These are phyloP conservation scores for Indicator maculatus DNA, from an alignment of 2,113 vertebrate species.

Conservation along the genomic window DNA sequence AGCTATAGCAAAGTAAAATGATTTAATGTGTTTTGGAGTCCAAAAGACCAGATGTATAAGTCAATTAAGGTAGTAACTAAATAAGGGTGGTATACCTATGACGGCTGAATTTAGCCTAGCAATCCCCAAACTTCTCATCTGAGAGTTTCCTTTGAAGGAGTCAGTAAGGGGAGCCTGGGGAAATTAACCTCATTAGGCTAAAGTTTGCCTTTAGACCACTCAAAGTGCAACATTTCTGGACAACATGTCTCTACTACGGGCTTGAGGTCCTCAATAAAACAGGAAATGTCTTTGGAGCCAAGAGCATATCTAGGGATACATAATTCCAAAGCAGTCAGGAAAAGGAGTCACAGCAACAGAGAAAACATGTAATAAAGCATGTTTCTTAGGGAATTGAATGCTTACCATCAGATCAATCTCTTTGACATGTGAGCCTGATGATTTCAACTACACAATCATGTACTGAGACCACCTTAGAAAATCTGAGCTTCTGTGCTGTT, in stretches of 20 bases:
- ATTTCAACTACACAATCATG: background rate
- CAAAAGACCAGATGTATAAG: constrained; percentile 28
- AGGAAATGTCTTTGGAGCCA: background rate
- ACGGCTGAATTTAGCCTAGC: background rate
- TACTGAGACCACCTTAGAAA: background rate
- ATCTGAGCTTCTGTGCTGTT: background rate
- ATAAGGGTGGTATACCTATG: constrained; percentile 16
- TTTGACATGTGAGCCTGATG: background rate
- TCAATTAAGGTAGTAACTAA: constrained; percentile 32
- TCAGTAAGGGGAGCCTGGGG: constrained; percentile 16
- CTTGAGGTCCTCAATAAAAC: background rate
- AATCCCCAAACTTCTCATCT: background rate
- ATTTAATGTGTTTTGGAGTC: constrained; percentile 4
- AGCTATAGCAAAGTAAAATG: background rate
- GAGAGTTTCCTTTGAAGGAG: constrained; percentile 21
- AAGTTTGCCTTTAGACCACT: constrained; percentile 10
- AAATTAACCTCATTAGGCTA: constrained; percentile 39
- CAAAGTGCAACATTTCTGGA: background rate
- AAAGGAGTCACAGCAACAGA: background rate
- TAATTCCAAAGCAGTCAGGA: background rate
- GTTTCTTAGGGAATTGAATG: background rate
- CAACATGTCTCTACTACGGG: background rate
- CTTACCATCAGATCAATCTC: background rate
- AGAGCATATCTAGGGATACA: background rate
- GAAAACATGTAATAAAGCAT: background rate